A percentile compares a stretch with the other conserved stretches of the same genome.
Evolutionary conservation across 2,113 vertebrate species (phyloP).

Genomic region (Ctenomys sociabilis): DNA sequence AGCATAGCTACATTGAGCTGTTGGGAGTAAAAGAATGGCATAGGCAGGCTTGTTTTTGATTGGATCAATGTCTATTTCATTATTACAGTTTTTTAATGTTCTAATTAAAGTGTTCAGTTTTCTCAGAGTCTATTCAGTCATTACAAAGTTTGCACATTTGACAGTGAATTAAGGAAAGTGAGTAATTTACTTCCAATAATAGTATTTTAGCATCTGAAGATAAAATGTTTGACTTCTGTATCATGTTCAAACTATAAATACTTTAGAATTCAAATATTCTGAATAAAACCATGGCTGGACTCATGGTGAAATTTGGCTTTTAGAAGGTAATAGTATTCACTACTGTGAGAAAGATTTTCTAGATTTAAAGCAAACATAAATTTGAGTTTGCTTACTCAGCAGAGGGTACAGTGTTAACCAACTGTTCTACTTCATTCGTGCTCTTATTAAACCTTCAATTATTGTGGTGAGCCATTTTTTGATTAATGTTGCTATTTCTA

Average conservation of each 20-base stretch:
- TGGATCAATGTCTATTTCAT: background rate
- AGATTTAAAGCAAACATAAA: conserved; percentile 1
- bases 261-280: conserved; percentile 46
- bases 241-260: background rate
- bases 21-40: background rate
- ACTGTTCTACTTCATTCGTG: conserved; percentile 85
- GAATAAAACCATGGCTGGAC: conserved; percentile 7
- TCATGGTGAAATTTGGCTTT: background rate
- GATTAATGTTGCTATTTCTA: conserved; percentile 89
- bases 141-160: background rate
- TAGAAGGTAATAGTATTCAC: background rate
- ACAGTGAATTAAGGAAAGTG: background rate
- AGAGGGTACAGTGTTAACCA: conserved; percentile 77
- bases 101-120: background rate
- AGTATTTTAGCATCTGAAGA: background rate
- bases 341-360: conserved; percentile 17
- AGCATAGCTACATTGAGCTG: background rate
- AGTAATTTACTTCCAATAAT: background rate
- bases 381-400: conserved; percentile 77
- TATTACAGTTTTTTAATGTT: background rate
- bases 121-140: background rate
- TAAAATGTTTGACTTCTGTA: background rate
- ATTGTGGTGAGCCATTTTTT: conserved; percentile 84
- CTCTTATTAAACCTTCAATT: conserved; percentile 88
- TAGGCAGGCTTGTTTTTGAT: background rate